These are phyloP conservation scores for Orussus abietinus DNA, from an alignment of 1,140 invertebrate genomes.

Conservation along the genomic window DNA sequence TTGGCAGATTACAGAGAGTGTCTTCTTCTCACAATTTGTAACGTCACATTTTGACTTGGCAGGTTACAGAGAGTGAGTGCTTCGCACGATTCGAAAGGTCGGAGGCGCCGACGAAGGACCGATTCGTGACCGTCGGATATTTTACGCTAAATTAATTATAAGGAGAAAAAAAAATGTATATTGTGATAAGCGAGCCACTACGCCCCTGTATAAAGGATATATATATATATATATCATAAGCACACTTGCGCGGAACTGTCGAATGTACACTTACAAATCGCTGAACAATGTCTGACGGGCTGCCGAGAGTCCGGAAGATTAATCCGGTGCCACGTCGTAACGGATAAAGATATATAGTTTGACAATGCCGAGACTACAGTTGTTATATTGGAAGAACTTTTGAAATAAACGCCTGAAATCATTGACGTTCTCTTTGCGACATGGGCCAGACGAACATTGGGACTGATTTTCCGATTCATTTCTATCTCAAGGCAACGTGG, in stretches of 20 bases:
- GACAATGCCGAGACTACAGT: conserved; percentile 27
- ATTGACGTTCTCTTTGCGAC: too few species aligned
- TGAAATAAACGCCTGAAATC: conserved; percentile 29
- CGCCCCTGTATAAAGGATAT: conserved; percentile 38
- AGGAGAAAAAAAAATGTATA: conserved; percentile 34
- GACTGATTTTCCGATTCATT: too few species aligned
- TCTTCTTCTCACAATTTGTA: too few species aligned
- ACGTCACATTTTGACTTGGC: too few species aligned
- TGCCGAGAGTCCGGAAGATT: background rate
- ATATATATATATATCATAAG: background rate
- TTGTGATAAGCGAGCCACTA: conserved; percentile 39
- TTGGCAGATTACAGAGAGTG: too few species aligned
- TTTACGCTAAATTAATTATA: too few species aligned
- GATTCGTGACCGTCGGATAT: too few species aligned
- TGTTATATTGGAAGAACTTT: conserved; percentile 30
- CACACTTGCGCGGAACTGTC: conserved; percentile 4
- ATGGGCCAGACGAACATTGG: too few species aligned
- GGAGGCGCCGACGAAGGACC: too few species aligned
- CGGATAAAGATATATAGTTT: conserved; percentile 31
- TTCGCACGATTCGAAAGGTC: too few species aligned
- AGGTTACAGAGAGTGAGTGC: too few species aligned
- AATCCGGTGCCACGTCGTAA: background rate
- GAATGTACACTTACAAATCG: conserved; percentile 22
- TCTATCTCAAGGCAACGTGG: too few species aligned
- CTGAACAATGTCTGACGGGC: conserved; percentile 9